phyloP scores from a whole-genome alignment of 2,797 vertebrate genomes.

The Pangasius mekongensis region DNA sequence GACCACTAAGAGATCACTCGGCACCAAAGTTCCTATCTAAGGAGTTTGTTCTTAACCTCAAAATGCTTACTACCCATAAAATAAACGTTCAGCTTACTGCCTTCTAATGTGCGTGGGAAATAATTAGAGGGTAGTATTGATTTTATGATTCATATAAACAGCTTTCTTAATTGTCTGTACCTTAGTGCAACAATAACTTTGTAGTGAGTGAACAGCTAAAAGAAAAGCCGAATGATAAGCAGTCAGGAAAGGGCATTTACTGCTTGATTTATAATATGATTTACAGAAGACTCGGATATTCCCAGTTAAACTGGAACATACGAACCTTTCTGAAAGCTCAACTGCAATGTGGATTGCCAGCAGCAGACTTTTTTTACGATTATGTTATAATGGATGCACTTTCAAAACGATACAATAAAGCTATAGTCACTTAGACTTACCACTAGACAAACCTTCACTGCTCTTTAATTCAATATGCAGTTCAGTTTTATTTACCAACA shows the following conservation, averaged over 20 bases:
- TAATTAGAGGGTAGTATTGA: background rate
- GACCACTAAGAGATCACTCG: background rate
- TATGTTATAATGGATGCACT: background rate
- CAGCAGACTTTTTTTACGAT: background rate
- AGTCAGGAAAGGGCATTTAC: background rate
- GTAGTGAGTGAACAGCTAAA: background rate
- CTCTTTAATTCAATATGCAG: background rate
- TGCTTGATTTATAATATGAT: background rate
- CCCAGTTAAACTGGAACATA: background rate
- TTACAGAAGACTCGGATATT: background rate
- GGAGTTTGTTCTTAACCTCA: background rate
- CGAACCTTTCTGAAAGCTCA: background rate
- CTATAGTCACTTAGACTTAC: background rate
- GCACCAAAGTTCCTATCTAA: background rate
- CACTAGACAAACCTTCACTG: too few species aligned
- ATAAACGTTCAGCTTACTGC: background rate
- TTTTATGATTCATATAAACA: background rate
- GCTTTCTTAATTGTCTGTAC: background rate
- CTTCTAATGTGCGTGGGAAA: background rate
- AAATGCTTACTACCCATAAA: background rate
- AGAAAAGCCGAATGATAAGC: background rate
- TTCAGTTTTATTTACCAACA: background rate
- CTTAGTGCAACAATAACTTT: background rate
- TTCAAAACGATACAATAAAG: background rate
- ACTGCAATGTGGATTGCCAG: background rate